These are phyloP conservation scores for Rhinogobius similis DNA, from an alignment of 2,113 vertebrate genomes.

Conservation along the genomic window DNA sequence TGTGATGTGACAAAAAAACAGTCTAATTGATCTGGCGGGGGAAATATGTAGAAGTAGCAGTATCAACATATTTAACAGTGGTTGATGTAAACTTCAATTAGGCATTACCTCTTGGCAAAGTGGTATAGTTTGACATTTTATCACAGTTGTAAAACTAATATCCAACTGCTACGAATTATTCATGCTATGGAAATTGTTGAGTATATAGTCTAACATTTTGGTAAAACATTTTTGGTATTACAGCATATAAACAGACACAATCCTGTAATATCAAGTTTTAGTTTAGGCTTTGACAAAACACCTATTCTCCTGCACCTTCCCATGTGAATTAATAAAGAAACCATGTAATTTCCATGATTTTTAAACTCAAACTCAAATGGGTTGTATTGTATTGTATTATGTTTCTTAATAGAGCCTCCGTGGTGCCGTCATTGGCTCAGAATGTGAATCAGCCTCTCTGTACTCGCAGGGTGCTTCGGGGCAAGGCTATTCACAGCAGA, in stretches of 20 bases:
- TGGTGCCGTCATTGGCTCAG: conserved; percentile 9
- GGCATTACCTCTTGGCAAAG: too few relatives aligned
- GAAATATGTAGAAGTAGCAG: neutral
- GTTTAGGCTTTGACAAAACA: conserved; percentile 25
- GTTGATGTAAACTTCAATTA: neutral
- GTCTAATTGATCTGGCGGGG: neutral
- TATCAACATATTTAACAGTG: neutral
- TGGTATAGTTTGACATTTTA: too few relatives aligned
- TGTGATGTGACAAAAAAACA: neutral
- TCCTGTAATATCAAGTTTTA: too few relatives aligned
- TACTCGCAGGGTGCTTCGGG: conserved; percentile 17
- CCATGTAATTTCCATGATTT: conserved; percentile 8
- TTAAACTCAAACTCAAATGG: conserved; percentile 9
- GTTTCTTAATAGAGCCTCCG: conserved; percentile 19
- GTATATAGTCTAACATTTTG: too few relatives aligned
- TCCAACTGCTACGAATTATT: too few relatives aligned
- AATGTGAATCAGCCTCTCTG: conserved; percentile 12
- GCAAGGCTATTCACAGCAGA: conserved; percentile 32
- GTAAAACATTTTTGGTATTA: too few relatives aligned
- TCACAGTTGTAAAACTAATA: too few relatives aligned
- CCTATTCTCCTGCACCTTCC: conserved; percentile 20
- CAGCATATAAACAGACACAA: too few relatives aligned
- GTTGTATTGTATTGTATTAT: conserved; percentile 29
- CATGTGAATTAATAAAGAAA: conserved; percentile 11
- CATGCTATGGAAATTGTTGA: too few relatives aligned